These are phyloP conservation scores for Lithobates pipiens DNA, from an alignment of 2,797 vertebrate genomes.

Conservation along the genomic window DNA sequence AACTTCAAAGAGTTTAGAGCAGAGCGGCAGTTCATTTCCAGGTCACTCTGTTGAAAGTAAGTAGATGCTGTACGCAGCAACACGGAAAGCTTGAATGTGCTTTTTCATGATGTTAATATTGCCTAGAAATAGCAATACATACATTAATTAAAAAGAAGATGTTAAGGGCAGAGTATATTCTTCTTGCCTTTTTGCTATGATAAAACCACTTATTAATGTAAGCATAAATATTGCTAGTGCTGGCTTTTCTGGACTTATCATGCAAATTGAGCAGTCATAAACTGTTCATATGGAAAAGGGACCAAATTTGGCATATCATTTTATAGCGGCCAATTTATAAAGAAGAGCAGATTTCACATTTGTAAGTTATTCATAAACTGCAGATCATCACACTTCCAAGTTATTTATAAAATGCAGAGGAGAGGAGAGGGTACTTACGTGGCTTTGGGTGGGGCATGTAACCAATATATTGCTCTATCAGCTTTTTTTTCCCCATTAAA, in stretches of 20 bases:
- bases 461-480: too few species aligned
- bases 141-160: slow-evolving; percentile 37
- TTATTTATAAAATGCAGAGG: too few species aligned
- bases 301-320: background rate
- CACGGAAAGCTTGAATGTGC: slow-evolving; percentile 34
- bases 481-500: too few species aligned
- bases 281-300: background rate
- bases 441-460: too few species aligned
- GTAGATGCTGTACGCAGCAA: slow-evolving; percentile 43
- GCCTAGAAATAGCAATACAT: slow-evolving; percentile 24
- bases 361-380: background rate
- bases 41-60: slow-evolving; percentile 56
- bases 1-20: slow-evolving; percentile 58
- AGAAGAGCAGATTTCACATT: background rate
- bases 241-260: background rate
- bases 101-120: slow-evolving; percentile 29
- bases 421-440: too few species aligned
- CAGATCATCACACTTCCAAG: background rate
- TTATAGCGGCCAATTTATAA: background rate
- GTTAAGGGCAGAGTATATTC: slow-evolving; percentile 42
- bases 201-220: slow-evolving; percentile 18
- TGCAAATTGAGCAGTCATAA: background rate
- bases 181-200: slow-evolving; percentile 13
- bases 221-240: slow-evolving; percentile 1
- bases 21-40: slow-evolving; percentile 56